These are phyloP conservation scores for Cercocebus atys DNA, from an alignment of 2,113 vertebrate genomes.

Conservation along the genomic window DNA sequence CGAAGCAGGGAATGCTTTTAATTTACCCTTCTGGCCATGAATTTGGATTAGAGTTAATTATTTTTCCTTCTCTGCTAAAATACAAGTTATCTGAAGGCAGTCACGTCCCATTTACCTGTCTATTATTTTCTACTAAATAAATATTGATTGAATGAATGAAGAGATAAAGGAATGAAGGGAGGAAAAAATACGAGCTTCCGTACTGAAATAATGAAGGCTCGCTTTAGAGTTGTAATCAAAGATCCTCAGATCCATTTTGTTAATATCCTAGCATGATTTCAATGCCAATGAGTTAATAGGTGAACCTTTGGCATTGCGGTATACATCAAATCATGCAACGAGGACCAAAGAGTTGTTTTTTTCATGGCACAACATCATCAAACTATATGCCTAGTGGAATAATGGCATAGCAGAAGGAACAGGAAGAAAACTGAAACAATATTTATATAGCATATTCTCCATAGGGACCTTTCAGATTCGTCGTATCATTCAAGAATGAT, in stretches of 20 bases:
- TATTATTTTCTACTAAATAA: background rate
- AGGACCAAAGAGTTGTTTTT: background rate
- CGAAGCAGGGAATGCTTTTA: background rate
- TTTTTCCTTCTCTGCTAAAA: background rate
- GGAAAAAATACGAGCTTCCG: background rate
- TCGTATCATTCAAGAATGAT: background rate
- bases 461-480: background rate
- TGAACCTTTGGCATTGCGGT: background rate
- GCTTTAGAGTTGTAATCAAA: background rate
- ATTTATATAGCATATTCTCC: background rate
- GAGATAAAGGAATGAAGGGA: background rate
- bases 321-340: background rate
- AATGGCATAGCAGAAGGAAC: background rate
- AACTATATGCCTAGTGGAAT: background rate
- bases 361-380: background rate
- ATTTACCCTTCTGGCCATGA: background rate
- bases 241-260: background rate
- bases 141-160: background rate
- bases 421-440: background rate
- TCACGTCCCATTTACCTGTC: background rate
- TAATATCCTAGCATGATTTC: background rate
- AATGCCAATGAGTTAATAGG: background rate
- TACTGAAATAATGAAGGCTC: background rate
- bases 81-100: background rate
- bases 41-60: background rate